Conservation (phyloP, 2,888 invertebrate species). For the Argyresthia albistria region DNA sequence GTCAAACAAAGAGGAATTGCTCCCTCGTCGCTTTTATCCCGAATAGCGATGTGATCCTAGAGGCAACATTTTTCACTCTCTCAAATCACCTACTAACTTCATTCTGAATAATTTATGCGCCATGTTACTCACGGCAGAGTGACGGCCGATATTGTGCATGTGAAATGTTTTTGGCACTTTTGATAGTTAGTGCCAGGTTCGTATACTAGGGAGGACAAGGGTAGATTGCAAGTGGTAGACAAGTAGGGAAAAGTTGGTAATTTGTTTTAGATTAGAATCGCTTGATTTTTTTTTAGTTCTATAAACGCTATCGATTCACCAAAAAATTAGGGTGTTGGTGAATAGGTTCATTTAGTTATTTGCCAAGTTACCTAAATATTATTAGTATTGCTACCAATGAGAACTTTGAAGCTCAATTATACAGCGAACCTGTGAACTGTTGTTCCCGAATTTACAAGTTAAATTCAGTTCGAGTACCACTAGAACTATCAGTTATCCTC, state of each 20-base stretch:
- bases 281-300: neutral
- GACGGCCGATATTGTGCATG: neutral
- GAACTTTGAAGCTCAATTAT: too few relatives aligned
- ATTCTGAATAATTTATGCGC: conserved; percentile 29
- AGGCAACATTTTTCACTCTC: conserved; percentile 32
- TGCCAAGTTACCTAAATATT: too few relatives aligned
- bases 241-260: neutral
- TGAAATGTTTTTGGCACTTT: neutral
- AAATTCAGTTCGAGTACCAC: too few relatives aligned
- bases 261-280: neutral
- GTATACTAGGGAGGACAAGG: too few relatives aligned
- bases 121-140: conserved; percentile 12
- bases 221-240: neutral
- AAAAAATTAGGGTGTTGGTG: too few relatives aligned
- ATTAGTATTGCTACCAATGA: too few relatives aligned
- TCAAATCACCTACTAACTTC: conserved; percentile 34
- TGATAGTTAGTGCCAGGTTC: neutral
- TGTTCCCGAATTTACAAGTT: too few relatives aligned
- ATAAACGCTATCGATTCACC: neutral
- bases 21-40: neutral
- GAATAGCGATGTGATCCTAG: conserved; percentile 6
- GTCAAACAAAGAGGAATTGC: conserved; percentile 8
- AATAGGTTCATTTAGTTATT: too few relatives aligned
- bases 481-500: too few relatives aligned
- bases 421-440: too few relatives aligned